Conservation (phyloP, 2,113 vertebrate species). For the Enhydra lutris region DNA sequence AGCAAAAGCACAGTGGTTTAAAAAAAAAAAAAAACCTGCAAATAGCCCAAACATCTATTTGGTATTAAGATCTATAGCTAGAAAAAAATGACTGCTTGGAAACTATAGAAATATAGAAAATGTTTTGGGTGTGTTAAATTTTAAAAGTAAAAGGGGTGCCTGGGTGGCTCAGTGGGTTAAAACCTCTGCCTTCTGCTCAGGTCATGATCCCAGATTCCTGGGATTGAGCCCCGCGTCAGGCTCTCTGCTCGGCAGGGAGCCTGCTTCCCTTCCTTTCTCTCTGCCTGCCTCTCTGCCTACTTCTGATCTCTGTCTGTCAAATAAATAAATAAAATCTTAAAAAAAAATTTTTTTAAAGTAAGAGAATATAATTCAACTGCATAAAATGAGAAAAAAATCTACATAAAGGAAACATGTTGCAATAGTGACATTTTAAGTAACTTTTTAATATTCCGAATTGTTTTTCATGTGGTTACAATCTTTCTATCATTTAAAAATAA, state of each 20-base stretch:
- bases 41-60: background rate
- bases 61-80: background rate
- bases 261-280: too few relatives aligned
- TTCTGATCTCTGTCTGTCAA: too few relatives aligned
- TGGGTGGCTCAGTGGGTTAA: too few relatives aligned
- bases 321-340: too few relatives aligned
- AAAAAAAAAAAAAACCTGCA: background rate
- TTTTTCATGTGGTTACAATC: background rate
- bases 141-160: background rate
- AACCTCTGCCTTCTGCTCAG: too few relatives aligned
- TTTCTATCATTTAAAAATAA: background rate
- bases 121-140: background rate
- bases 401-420: background rate
- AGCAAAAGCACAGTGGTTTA: background rate
- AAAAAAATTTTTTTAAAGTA: background rate
- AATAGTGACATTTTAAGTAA: background rate
- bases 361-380: background rate
- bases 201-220: too few relatives aligned
- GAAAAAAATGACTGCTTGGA: background rate
- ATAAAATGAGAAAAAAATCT: background rate
- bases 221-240: too few relatives aligned
- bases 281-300: too few relatives aligned
- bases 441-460: background rate
- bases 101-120: background rate
- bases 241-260: too few relatives aligned